These are phyloP conservation scores for Gallinago nigripennis DNA, from an alignment of 2,797 vertebrate genomes.

Conservation along the genomic window DNA sequence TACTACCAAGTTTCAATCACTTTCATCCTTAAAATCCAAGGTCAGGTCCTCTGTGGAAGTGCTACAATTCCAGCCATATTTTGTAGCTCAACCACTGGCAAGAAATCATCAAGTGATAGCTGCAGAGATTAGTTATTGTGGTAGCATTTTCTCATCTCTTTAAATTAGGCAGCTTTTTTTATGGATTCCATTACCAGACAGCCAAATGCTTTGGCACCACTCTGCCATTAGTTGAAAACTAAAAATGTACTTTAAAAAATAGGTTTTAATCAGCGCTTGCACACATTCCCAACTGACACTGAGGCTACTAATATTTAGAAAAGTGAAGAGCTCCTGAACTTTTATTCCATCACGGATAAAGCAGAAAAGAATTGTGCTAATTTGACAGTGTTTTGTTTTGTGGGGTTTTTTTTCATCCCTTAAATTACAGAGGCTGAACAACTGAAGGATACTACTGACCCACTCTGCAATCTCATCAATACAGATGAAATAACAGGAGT, in stretches of 20 bases:
- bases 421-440: background rate
- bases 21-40: background rate
- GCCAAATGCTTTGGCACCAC: background rate
- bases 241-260: background rate
- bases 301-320: background rate
- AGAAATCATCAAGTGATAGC: background rate
- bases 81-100: background rate
- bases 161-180: slow-evolving; percentile 15
- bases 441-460: background rate
- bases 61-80: background rate
- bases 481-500: background rate
- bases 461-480: background rate
- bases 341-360: background rate
- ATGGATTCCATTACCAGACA: background rate
- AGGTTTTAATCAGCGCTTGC: background rate
- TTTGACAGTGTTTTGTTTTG: background rate
- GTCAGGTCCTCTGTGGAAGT: background rate
- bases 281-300: background rate
- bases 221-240: background rate
- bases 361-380: background rate
- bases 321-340: background rate
- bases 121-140: background rate
- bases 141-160: background rate
- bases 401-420: background rate
- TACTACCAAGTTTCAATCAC: background rate